A percentile compares a stretch with the other conserved stretches of the same genome.
phyloP scores from a whole-genome alignment of 2,113 vertebrate species.

The Calonectris borealis region DNA sequence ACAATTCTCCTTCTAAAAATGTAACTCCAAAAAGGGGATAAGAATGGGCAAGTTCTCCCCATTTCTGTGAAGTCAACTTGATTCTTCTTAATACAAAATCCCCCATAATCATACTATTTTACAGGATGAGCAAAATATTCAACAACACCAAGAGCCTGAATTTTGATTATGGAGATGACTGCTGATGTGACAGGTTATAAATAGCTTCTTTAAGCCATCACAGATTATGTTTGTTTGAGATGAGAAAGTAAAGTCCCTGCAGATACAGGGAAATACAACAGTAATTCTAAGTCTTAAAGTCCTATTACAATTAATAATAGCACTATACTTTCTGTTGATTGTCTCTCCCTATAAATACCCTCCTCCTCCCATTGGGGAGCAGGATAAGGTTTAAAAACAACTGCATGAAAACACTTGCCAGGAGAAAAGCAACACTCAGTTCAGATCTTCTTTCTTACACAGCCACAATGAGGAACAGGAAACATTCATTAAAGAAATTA shows the following conservation, averaged over 20 bases:
- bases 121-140: background rate
- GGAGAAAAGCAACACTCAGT: background rate
- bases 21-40: background rate
- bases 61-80: background rate
- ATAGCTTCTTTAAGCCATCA: background rate
- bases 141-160: background rate
- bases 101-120: background rate
- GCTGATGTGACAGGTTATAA: background rate
- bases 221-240: background rate
- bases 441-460: background rate
- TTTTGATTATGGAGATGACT: background rate
- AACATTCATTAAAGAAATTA: background rate
- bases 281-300: background rate
- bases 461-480: background rate
- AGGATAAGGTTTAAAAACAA: background rate
- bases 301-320: background rate
- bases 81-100: background rate
- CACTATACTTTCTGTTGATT: background rate
- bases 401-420: background rate
- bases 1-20: background rate
- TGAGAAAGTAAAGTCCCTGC: background rate
- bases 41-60: background rate
- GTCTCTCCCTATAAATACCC: background rate
- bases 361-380: background rate
- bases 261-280: background rate